phyloP scores from a whole-genome alignment of 2,797 vertebrate species.

The Falco rusticolus region DNA sequence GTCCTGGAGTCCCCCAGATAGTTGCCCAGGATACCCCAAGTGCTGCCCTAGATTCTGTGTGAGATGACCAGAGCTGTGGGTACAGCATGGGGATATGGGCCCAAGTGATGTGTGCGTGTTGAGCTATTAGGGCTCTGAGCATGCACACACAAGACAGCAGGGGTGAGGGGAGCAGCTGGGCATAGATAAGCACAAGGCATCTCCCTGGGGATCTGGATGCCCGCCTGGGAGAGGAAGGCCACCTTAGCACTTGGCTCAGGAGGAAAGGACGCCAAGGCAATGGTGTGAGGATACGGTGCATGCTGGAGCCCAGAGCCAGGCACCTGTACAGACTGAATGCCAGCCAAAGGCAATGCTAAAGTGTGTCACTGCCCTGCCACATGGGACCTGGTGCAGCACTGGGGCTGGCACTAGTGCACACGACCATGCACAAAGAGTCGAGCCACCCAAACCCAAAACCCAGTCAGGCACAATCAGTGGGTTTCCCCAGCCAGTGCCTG shows the following conservation, averaged over 20 bases:
- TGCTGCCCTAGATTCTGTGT: not conserved
- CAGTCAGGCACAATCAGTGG: not conserved
- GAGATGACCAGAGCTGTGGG: not conserved
- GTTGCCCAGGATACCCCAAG: not conserved
- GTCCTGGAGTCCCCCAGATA: not conserved
- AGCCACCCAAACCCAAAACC: not conserved
- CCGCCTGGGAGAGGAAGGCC: not conserved
- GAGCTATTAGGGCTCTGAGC: not conserved
- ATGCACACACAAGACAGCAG: no score
- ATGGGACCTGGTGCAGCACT: not conserved
- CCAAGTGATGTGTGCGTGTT: not conserved
- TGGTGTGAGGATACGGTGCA: not conserved
- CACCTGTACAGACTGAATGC: not conserved
- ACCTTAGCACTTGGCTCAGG: not conserved
- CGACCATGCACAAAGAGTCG: accelerated
- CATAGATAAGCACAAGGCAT: not conserved
- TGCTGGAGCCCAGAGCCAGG: not conserved
- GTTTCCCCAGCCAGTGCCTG: no score
- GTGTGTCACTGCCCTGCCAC: not conserved
- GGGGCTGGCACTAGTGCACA: not conserved
- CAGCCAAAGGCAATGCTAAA: not conserved
- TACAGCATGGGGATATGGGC: not conserved
- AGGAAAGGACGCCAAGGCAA: not conserved
- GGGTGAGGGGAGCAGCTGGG: no score
- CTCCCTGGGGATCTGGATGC: not conserved